These are phyloP conservation scores for Dendroctonus ponderosae DNA, from an alignment of 1,140 invertebrate genomes.

Conservation along the genomic window DNA sequence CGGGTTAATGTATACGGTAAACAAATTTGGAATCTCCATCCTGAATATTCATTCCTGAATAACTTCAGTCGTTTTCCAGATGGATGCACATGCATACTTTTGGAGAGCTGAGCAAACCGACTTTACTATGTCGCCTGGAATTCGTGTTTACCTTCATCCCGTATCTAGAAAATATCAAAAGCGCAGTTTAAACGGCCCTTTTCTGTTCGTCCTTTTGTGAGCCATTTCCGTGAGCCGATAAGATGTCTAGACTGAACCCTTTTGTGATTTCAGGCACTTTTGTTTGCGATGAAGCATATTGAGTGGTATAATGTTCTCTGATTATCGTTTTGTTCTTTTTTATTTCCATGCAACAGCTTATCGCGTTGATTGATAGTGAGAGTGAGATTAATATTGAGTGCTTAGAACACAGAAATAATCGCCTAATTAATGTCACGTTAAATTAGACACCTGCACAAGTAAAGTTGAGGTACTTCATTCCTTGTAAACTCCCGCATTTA, in stretches of 20 bases:
- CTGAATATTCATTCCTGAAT: constrained; percentile 31
- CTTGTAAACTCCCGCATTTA: too few relatives aligned
- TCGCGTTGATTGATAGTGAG: too few relatives aligned
- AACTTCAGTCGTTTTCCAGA: constrained; percentile 21
- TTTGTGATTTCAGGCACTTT: neutral
- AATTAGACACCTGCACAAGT: too few relatives aligned
- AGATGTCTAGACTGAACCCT: constrained; percentile 3
- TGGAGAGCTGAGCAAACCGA: constrained; percentile 30
- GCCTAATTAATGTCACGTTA: too few relatives aligned
- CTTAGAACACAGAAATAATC: too few relatives aligned
- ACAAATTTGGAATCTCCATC: constrained; percentile 10
- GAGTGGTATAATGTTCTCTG: too few relatives aligned
- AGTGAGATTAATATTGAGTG: too few relatives aligned
- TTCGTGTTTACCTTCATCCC: constrained; percentile 23
- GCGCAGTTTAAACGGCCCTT: constrained; percentile 21
- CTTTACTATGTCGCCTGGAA: constrained; percentile 22
- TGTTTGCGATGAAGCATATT: too few relatives aligned
- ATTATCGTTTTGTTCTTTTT: too few relatives aligned
- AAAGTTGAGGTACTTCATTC: too few relatives aligned
- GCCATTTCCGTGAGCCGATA: neutral
- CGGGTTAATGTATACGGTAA: constrained; percentile 7
- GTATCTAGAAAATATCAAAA: constrained; percentile 28
- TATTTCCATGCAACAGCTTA: too few relatives aligned
- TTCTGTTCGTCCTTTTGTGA: neutral
- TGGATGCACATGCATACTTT: constrained; percentile 28